Base-by-base conservation (phyloP, 2,113 vertebrate genomes). In the Pholis gunnellus region DNA sequence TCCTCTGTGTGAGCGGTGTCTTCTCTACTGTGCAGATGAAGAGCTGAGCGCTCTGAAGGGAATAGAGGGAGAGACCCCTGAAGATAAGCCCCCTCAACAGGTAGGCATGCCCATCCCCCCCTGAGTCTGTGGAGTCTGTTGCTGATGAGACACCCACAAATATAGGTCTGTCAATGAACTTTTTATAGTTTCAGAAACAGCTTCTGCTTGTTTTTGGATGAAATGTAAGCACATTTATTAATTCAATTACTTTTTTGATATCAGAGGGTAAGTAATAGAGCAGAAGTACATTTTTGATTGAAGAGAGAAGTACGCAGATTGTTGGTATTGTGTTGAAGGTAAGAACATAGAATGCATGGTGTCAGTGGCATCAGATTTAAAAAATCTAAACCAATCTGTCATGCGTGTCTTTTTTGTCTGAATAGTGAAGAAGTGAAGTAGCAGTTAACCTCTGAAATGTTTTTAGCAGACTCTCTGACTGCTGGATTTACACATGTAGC, bases 1-100 rank as follows among this genome's bases (percentile, higher is more conserved):
- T 44, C 25, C 6, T 5, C 18, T 1, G 48, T 50, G 44, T 70
- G 36, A 63, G 5, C 44, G 22, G 25, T 65, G 11, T 69, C 15
- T 57, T 81, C 22, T 79, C 18, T 71, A 31, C 3, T 80, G 27
- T 89, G 60, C 86, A 99, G 98, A 88, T 77, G 96, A 94, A 69
- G 97, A 99, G 63, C 86, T 97, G 73, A 97, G 95, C 56, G 78
- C 93, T 15, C 46, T 97, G 46, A 97, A 91, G 87, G 96, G 97
- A 87, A 96, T 96, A 87, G 97, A 98, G 46, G 95, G 96, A 1
- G 97, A 98, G 76, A 91, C 91, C 29, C 88, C 93, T 48, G 96
- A 97, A 83, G 96, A 97, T 57, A 96, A 88, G 73, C 93, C 84
- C 18, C 72, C 94, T 1, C 61, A 95, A 72, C 96, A 98, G 97